Evolutionary conservation across 1,140 invertebrate genomes (phyloP).

Genomic region (Tetragnatha versicolor): DNA sequence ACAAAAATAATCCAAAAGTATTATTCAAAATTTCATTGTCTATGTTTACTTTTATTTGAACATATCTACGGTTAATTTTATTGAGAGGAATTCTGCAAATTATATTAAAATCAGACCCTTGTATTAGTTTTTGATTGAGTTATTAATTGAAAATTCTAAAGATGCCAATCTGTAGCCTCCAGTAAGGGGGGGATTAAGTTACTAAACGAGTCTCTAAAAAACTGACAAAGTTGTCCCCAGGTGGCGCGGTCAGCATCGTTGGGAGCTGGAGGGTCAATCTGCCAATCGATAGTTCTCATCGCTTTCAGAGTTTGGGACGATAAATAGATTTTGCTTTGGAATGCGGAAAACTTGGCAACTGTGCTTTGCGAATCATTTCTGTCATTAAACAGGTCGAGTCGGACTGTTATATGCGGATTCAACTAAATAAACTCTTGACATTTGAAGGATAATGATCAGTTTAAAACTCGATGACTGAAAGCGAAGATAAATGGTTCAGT

Average conservation of each 20-base stretch:
- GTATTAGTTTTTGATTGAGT: too few relatives aligned
- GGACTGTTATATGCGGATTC: conserved; percentile 1
- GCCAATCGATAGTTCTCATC: conserved; percentile 28
- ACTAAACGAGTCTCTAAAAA: not conserved
- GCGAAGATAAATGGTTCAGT: not conserved
- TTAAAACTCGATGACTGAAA: not conserved
- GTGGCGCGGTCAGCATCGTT: not conserved
- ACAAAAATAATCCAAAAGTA: too few relatives aligned
- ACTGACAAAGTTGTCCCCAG: not conserved
- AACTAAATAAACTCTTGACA: conserved; percentile 25
- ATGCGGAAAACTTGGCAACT: conserved; percentile 42
- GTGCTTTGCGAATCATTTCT: conserved; percentile 21
- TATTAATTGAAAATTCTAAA: too few relatives aligned
- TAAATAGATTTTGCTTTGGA: conserved; percentile 44
- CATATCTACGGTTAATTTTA: too few relatives aligned
- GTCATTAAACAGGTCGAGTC: conserved; percentile 25
- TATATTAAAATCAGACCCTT: too few relatives aligned
- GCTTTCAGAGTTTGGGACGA: conserved; percentile 33
- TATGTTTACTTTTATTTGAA: too few relatives aligned
- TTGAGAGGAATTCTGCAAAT: too few relatives aligned
- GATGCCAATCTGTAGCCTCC: too few relatives aligned
- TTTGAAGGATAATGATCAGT: conserved; percentile 7
- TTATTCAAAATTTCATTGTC: too few relatives aligned
- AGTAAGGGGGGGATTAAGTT: too few relatives aligned
- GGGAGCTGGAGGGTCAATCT: conserved; percentile 18